Conservation (phyloP, 1,140 invertebrate species). For the Matsumurasca onukii region DNA sequence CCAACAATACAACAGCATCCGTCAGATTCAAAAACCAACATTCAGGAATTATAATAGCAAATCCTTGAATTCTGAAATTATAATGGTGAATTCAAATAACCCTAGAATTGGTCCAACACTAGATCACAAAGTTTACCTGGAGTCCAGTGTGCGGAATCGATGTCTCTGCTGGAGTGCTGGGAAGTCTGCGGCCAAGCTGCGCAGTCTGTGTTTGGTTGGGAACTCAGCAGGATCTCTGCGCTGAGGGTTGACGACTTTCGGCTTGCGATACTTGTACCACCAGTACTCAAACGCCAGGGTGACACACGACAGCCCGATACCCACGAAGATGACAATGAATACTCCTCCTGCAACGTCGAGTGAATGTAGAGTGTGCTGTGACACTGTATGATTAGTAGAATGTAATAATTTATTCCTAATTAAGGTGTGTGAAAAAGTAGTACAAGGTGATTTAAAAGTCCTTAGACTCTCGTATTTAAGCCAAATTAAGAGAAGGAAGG, state of each 20-base stretch:
- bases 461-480: no score
- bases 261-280: slow-evolving; percentile 77
- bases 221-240: not conserved
- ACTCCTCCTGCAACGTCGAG: slow-evolving; percentile 81
- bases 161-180: slow-evolving; percentile 5
- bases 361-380: no score
- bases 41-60: no score
- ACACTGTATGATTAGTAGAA: no score
- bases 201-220: not conserved
- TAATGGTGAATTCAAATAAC: no score
- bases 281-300: slow-evolving; percentile 94
- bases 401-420: no score
- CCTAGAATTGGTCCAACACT: no score
- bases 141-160: not conserved
- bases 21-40: no score
- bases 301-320: slow-evolving; percentile 86
- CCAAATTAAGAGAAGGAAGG: no score
- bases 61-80: no score
- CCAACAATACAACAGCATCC: no score
- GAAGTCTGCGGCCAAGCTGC: not conserved
- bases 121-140: slow-evolving; percentile 1
- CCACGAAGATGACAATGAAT: slow-evolving; percentile 94
- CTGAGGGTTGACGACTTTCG: not conserved
- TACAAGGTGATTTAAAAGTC: not conserved
- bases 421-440: not conserved